A percentile compares a stretch with the other conserved stretches of the same genome.
phyloP scores from a whole-genome alignment of 2,888 invertebrate genomes.

The Scaptomyza parva region DNA sequence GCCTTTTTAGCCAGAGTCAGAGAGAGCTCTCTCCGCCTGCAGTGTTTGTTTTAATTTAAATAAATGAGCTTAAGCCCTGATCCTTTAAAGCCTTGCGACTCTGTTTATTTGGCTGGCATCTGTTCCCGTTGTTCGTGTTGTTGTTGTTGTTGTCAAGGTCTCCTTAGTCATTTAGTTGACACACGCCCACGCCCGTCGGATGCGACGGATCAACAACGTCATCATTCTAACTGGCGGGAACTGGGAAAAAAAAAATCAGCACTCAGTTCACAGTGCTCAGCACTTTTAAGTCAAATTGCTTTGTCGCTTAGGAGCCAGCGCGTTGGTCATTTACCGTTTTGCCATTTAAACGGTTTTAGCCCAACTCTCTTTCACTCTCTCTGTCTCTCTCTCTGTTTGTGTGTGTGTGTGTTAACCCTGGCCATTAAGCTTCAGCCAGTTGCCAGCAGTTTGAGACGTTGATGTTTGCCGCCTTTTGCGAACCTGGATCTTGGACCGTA shows the following conservation, averaged over 20 bases:
- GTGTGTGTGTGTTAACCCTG: too few species aligned
- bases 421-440: conserved; percentile 13
- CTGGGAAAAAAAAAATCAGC: conserved; percentile 59
- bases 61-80: conserved; percentile 82
- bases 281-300: conserved; percentile 81
- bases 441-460: conserved; percentile 40
- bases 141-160: conserved; percentile 12
- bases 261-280: conserved; percentile 67
- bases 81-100: conserved; percentile 71
- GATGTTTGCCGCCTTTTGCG: conserved; percentile 4
- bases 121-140: conserved; percentile 14
- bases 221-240: conserved; percentile 23
- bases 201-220: conserved; percentile 34
- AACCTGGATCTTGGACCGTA: background rate
- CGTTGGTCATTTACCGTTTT: conserved; percentile 42
- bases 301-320: conserved; percentile 60
- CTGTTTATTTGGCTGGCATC: conserved; percentile 51
- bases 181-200: conserved; percentile 23
- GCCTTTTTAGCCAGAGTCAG: conserved; percentile 65
- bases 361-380: conserved; percentile 15
- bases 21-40: too few species aligned
- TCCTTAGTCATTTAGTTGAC: conserved; percentile 56
- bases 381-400: too few species aligned
- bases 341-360: conserved; percentile 24
- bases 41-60: conserved; percentile 83